Base-by-base conservation (phyloP, 2,888 invertebrate genomes). In the Uloborus plumipes region DNA sequence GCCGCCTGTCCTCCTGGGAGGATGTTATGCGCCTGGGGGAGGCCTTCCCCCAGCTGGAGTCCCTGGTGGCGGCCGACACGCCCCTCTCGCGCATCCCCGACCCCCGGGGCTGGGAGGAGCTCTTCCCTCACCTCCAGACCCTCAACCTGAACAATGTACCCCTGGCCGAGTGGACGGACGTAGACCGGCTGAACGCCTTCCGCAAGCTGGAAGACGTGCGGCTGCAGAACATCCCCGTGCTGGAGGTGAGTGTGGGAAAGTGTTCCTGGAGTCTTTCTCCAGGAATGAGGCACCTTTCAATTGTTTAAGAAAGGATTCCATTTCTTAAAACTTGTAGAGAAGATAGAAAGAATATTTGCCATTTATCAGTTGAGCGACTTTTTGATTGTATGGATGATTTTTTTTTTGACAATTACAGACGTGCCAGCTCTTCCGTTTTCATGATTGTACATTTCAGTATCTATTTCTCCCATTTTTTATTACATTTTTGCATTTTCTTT, bases 141-240 rank as follows among this genome's bases (percentile, higher is more conserved):
- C 86, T 90, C 18, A 96, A 96, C 89, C 91, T 97, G 85, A 96
- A 95, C 89, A 94, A 94, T 86, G 95, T 95, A 22, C 92, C 93
- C 69, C 90, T 98, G 66, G 91, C 93, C 66, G 93, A 94, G 53
- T 97, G 97, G 96, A 93, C 94, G 87, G 96, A 97, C 88, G 93
- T 98, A 82, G 97, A 97, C 88, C 92, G 94, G 86, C 91, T 98
- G 85, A 93, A 94, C 73, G 92, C 92, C 88, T 97, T 97, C 90
- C 95, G 95, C 1, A 92, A 92, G 14, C 91, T 98, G 76, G 93
- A 92, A 86, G 95, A 95, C 90, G 91, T 98, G 84, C 92, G 97
- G 87, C 93, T 97, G 85, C 94, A 94, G 90, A 94, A 94, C 55
- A 91, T 92, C 84, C 92, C 92, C 39, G 88, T 93, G 55, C 90